Evolutionary conservation across 1,140 invertebrate genomes (phyloP).

Genomic region (Hyles vespertilio): DNA sequence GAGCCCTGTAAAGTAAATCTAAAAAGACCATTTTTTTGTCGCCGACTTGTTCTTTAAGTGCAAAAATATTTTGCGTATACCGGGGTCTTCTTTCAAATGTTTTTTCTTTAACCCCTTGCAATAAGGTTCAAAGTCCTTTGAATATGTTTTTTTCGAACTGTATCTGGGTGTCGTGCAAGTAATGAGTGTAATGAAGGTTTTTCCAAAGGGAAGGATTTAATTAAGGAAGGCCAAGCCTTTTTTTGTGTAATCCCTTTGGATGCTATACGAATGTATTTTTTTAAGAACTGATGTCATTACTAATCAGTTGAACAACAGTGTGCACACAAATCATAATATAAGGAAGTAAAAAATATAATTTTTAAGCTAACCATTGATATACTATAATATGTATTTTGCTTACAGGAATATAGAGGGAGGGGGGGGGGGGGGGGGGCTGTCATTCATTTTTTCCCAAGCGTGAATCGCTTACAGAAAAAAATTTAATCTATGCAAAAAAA

Average conservation of each 20-base stretch:
- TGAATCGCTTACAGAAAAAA: too few relatives aligned
- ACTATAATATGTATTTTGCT: too few relatives aligned
- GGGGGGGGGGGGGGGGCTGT: too few relatives aligned
- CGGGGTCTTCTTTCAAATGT: neutral
- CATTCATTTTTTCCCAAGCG: too few relatives aligned
- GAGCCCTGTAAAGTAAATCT: slow-evolving; percentile 33
- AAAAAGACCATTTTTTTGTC: slow-evolving; percentile 35
- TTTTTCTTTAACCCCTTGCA: neutral
- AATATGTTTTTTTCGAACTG: slow-evolving; percentile 1
- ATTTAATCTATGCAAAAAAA: too few relatives aligned
- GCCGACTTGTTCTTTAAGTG: slow-evolving; percentile 16
- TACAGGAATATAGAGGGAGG: too few relatives aligned
- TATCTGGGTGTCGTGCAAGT: slow-evolving; percentile 17
- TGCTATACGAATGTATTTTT: slow-evolving; percentile 1
- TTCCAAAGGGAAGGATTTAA: slow-evolving; percentile 41
- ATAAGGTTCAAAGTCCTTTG: slow-evolving; percentile 18
- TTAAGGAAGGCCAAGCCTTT: slow-evolving; percentile 29
- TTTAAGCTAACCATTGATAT: too few relatives aligned
- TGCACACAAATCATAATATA: too few relatives aligned
- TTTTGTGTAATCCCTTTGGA: slow-evolving; percentile 2
- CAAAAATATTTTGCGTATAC: slow-evolving; percentile 17
- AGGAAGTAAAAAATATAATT: too few relatives aligned
- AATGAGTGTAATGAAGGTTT: slow-evolving; percentile 43
- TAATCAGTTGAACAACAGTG: too few relatives aligned
- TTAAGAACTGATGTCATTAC: too few relatives aligned